Evolutionary conservation across 2,888 invertebrate genomes (phyloP).

Genomic region (Ophraella communa): DNA sequence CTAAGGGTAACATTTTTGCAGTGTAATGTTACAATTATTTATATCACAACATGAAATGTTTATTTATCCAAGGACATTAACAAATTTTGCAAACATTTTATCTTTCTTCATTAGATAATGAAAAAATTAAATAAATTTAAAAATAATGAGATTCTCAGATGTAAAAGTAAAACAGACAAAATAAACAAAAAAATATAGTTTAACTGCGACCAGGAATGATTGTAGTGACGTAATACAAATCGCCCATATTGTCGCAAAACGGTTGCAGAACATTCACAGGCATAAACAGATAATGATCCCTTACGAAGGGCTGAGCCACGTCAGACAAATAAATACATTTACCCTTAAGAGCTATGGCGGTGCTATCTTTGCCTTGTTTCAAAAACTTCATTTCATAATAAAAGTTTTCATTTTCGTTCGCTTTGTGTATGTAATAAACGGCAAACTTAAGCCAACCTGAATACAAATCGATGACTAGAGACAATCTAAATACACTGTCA

Average conservation of each 20-base stretch:
- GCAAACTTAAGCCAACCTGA: neutral
- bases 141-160: too few species aligned
- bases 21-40: too few species aligned
- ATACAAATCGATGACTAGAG: neutral
- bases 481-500: neutral
- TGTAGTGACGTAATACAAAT: neutral
- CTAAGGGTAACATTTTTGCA: too few species aligned
- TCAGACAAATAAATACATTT: neutral
- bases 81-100: too few species aligned
- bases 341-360: neutral
- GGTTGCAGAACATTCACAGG: neutral
- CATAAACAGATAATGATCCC: neutral
- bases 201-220: neutral
- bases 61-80: too few species aligned
- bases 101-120: too few species aligned
- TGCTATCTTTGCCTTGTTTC: neutral
- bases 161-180: too few species aligned
- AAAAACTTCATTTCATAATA: constrained; percentile 3
- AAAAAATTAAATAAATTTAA: too few species aligned
- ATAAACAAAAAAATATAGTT: too few species aligned
- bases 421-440: neutral
- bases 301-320: neutral
- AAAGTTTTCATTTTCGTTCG: neutral
- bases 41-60: too few species aligned
- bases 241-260: neutral